A percentile compares a stretch with the other conserved stretches of the same genome.
Conservation (phyloP, 2,888 invertebrate genomes). For the Drosophila villosipedis region DNA sequence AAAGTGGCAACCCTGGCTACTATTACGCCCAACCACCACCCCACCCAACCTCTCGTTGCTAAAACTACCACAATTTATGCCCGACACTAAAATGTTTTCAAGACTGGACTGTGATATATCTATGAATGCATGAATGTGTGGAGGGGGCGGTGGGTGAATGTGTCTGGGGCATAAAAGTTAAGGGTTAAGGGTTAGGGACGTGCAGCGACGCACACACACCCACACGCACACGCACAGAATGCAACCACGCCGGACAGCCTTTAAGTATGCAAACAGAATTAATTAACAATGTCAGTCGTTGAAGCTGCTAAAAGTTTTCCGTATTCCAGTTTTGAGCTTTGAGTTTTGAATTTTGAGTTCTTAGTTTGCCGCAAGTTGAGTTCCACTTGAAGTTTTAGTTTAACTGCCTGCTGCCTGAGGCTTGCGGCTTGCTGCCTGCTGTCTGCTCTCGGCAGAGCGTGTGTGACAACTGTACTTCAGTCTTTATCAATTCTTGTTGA, state of each 20-base stretch:
- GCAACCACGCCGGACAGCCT: conserved; percentile 46
- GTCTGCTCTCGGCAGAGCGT: conserved; percentile 26
- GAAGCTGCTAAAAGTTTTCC: conserved; percentile 51
- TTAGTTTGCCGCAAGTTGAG: conserved; percentile 40
- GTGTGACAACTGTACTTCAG: conserved; percentile 46
- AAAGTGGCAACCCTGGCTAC: conserved; percentile 48
- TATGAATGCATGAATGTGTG: background rate
- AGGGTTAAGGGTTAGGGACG: conserved; percentile 20
- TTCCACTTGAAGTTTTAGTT: conserved; percentile 46
- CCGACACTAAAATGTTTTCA: conserved; percentile 32
- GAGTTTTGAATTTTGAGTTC: conserved; percentile 6
- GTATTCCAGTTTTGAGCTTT: background rate
- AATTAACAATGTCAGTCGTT: conserved; percentile 61
- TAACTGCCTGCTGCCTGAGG: background rate
- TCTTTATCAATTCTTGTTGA: conserved; percentile 2
- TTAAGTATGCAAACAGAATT: conserved; percentile 68
- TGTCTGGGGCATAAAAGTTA: conserved; percentile 18
- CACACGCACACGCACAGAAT: conserved; percentile 9
- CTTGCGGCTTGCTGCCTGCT: background rate
- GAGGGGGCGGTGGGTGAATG: background rate
- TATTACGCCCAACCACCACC: background rate
- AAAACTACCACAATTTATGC: conserved; percentile 53
- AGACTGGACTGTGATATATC: conserved; percentile 43
- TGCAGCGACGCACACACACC: background rate
- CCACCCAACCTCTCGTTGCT: background rate